Conservation (phyloP, 1,140 invertebrate genomes). For the Calycopis cecrops region DNA sequence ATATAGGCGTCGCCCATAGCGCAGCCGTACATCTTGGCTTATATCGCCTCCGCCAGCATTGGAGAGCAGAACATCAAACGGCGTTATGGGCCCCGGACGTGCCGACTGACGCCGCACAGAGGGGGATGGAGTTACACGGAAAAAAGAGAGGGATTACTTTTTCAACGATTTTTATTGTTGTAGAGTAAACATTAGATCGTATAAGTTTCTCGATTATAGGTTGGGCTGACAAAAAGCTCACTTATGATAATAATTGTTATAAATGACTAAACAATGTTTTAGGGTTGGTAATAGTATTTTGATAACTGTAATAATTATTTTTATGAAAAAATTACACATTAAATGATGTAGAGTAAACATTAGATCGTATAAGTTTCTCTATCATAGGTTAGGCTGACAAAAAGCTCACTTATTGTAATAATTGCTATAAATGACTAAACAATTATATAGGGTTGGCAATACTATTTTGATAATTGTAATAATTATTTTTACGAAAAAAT, state of each 20-base stretch:
- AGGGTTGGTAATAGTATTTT: no score
- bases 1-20: conserved; percentile 76
- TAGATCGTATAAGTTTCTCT: conserved; percentile 35
- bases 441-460: no score
- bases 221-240: no score
- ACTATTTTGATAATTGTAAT: no score
- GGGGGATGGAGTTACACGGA: conserved; percentile 54
- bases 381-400: no score
- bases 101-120: conserved; percentile 70
- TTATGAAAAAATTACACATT: no score
- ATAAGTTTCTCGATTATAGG: conserved; percentile 18
- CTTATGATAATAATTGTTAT: no score
- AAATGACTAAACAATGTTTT: no score
- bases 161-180: conserved; percentile 66
- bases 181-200: conserved; percentile 54
- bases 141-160: conserved; percentile 48
- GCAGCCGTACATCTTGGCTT: conserved; percentile 85
- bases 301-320: no score
- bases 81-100: conserved; percentile 78
- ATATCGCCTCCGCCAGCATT: conserved; percentile 83
- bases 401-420: no score
- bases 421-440: no score
- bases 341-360: conserved; percentile 60
- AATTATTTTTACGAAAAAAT: no score
- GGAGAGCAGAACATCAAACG: conserved; percentile 88